Conservation (phyloP, 1,140 invertebrate genomes). For the Onthophagus taurus region DNA sequence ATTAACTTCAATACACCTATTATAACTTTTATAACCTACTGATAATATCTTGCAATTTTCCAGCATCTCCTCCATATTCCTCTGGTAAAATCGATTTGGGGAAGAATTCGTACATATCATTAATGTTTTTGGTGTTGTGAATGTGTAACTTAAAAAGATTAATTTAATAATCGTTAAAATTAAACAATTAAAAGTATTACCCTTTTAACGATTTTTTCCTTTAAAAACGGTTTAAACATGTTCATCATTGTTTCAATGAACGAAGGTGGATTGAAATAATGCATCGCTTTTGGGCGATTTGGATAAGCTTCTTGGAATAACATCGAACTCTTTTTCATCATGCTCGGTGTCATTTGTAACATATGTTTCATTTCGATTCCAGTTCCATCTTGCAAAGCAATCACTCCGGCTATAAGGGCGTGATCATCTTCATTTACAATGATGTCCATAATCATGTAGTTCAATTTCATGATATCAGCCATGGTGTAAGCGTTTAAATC, state of each 20-base stretch:
- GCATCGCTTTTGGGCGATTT: conserved; percentile 6
- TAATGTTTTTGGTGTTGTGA: neutral
- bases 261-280: conserved; percentile 17
- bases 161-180: no score
- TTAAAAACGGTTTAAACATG: conserved; percentile 17
- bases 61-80: conserved; percentile 9
- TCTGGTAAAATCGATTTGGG: conserved; percentile 5
- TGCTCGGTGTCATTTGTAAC: conserved; percentile 6
- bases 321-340: conserved; percentile 11
- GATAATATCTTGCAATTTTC: neutral
- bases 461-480: conserved; percentile 9
- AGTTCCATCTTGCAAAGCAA: conserved; percentile 14
- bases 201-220: conserved; percentile 16
- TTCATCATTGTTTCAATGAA: conserved; percentile 14
- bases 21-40: neutral
- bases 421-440: conserved; percentile 19
- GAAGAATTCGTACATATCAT: neutral
- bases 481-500: conserved; percentile 10
- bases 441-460: conserved; percentile 17
- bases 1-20: conserved; percentile 2
- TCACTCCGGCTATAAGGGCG: conserved; percentile 8
- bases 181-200: no score
- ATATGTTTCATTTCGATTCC: conserved; percentile 14
- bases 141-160: no score
- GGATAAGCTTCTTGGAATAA: conserved; percentile 16